phyloP scores from a whole-genome alignment of 2,113 vertebrate species.

The Rattus rattus region DNA sequence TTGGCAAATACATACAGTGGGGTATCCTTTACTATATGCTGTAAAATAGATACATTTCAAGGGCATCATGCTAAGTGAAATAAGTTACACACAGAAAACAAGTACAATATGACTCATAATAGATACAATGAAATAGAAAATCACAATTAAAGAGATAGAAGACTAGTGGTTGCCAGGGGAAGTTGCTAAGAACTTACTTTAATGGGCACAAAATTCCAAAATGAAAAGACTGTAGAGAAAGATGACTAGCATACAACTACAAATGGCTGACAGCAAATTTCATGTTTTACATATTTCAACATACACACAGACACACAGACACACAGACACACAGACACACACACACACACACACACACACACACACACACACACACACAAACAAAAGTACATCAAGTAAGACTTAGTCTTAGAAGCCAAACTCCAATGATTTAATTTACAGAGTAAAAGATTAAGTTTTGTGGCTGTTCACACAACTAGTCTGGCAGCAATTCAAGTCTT shows the following conservation, averaged over 20 bases:
- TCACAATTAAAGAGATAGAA: background rate
- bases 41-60: background rate
- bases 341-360: no score
- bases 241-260: background rate
- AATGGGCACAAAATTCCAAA: background rate
- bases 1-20: background rate
- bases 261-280: background rate
- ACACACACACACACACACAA: background rate
- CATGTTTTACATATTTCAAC: background rate
- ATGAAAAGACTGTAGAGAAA: background rate
- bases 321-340: no score
- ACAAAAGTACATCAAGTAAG: background rate
- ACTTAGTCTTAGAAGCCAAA: conserved; percentile 44
- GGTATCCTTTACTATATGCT: background rate
- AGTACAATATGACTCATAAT: background rate
- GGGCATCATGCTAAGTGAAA: background rate
- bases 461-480: background rate
- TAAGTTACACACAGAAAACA: background rate
- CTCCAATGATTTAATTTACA: background rate
- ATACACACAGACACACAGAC: no score
- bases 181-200: background rate
- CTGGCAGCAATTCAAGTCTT: background rate
- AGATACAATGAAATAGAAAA: background rate
- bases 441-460: background rate
- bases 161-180: background rate